Evolutionary conservation across 2,888 invertebrate genomes (phyloP).

Genomic region (Lysandra coridon): DNA sequence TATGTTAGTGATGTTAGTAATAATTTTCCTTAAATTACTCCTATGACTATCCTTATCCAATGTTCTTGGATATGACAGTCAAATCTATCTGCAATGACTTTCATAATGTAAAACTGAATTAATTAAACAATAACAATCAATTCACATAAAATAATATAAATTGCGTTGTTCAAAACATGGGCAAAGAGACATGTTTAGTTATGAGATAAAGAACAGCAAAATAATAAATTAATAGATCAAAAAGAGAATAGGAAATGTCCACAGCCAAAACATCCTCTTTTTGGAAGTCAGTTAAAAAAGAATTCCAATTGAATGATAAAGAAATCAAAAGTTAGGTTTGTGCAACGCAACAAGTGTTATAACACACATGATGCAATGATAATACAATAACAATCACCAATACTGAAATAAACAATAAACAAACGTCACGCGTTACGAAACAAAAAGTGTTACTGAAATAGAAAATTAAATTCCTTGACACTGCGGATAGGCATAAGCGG

Average conservation of each 20-base stretch:
- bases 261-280: too few species aligned
- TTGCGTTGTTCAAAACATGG: too few species aligned
- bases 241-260: too few species aligned
- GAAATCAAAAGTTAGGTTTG: too few species aligned
- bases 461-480: not conserved
- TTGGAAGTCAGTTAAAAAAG: not conserved
- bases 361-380: not conserved
- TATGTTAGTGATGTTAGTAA: too few species aligned
- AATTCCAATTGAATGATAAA: not conserved
- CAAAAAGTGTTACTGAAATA: not conserved
- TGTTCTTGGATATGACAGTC: too few species aligned
- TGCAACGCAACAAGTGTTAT: not conserved
- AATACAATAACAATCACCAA: not conserved
- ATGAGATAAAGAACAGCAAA: too few species aligned
- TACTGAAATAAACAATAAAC: constrained; percentile 12
- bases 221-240: too few species aligned
- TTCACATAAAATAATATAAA: not conserved
- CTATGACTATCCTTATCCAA: too few species aligned
- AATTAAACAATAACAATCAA: not conserved
- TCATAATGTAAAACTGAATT: not conserved
- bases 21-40: too few species aligned
- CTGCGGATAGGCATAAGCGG: not conserved
- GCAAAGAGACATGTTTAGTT: too few species aligned
- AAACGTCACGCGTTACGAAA: not conserved
- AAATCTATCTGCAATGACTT: too few species aligned